These are phyloP conservation scores for Andrena bicolor DNA, from an alignment of 2,888 invertebrate genomes.

Conservation along the genomic window DNA sequence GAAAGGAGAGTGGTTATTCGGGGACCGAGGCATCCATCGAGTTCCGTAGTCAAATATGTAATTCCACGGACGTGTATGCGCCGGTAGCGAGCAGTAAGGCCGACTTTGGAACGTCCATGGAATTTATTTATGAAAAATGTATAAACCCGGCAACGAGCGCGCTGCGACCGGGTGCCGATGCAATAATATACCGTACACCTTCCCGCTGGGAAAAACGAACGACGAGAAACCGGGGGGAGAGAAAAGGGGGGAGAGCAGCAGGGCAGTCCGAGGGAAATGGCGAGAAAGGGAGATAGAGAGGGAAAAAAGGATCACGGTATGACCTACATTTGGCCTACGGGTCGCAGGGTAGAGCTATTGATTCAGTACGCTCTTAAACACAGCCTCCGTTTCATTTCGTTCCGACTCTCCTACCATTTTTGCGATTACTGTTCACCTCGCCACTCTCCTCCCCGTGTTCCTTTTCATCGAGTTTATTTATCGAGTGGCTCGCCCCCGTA, in stretches of 20 bases:
- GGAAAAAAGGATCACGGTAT: slow-evolving; percentile 72
- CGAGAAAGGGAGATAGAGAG: slow-evolving; percentile 47
- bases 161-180: slow-evolving; percentile 47
- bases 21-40: slow-evolving; percentile 9
- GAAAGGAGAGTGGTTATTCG: neutral
- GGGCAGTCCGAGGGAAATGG: slow-evolving; percentile 36
- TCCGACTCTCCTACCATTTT: slow-evolving; percentile 70
- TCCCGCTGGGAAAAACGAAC: slow-evolving; percentile 31
- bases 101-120: slow-evolving; percentile 53
- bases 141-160: slow-evolving; percentile 62
- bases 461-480: slow-evolving; percentile 30
- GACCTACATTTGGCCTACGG: slow-evolving; percentile 79
- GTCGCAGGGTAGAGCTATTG: slow-evolving; percentile 80
- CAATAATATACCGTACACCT: slow-evolving; percentile 51
- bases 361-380: slow-evolving; percentile 82
- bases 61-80: slow-evolving; percentile 44
- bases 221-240: slow-evolving; percentile 25
- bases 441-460: slow-evolving; percentile 1
- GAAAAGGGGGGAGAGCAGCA: slow-evolving; percentile 13
- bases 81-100: slow-evolving; percentile 23
- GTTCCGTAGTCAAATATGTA: slow-evolving; percentile 44
- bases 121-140: slow-evolving; percentile 79
- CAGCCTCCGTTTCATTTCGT: slow-evolving; percentile 82
- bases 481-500: slow-evolving; percentile 3
- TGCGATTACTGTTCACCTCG: slow-evolving; percentile 42